Evolutionary conservation across 2,113 vertebrate genomes (phyloP).

Genomic region (Salvelinus fontinalis): DNA sequence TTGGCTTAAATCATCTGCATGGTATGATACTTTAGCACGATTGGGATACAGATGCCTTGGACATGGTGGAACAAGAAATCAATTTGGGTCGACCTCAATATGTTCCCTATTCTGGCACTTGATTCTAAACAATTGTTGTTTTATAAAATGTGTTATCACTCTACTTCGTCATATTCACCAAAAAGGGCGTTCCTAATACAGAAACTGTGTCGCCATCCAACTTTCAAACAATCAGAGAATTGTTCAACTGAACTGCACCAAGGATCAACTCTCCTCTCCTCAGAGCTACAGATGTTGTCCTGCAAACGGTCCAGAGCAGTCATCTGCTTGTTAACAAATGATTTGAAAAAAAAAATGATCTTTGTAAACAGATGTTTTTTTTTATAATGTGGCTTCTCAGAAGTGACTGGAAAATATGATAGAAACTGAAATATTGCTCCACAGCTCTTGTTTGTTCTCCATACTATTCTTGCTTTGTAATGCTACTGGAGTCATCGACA

Average conservation of each 20-base stretch:
- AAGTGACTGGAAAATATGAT: too few species aligned
- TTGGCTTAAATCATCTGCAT: neutral
- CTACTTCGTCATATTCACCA: slow-evolving; percentile 28
- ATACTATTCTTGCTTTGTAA: too few species aligned
- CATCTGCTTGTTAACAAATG: neutral
- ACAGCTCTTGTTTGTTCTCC: neutral
- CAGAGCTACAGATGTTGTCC: slow-evolving; percentile 57
- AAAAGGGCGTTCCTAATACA: slow-evolving; percentile 17
- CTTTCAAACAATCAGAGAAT: slow-evolving; percentile 34
- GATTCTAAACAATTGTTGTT: slow-evolving; percentile 15
- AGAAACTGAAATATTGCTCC: neutral
- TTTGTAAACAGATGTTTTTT: neutral
- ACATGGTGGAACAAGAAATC: slow-evolving; percentile 25
- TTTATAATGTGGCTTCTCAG: neutral
- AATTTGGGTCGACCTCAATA: slow-evolving; percentile 35
- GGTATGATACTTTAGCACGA: neutral
- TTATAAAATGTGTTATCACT: slow-evolving; percentile 25
- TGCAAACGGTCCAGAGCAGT: neutral
- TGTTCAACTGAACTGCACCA: slow-evolving; percentile 21
- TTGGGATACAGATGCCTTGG: slow-evolving; percentile 19
- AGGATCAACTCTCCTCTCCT: neutral
- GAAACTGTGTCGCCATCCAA: slow-evolving; percentile 18
- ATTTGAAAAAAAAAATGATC: slow-evolving; percentile 11
- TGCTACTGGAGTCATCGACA: neutral
- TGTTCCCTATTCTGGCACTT: slow-evolving; percentile 40